These are phyloP conservation scores for Ostrea edulis DNA, from an alignment of 1,140 invertebrate species.

Conservation along the genomic window DNA sequence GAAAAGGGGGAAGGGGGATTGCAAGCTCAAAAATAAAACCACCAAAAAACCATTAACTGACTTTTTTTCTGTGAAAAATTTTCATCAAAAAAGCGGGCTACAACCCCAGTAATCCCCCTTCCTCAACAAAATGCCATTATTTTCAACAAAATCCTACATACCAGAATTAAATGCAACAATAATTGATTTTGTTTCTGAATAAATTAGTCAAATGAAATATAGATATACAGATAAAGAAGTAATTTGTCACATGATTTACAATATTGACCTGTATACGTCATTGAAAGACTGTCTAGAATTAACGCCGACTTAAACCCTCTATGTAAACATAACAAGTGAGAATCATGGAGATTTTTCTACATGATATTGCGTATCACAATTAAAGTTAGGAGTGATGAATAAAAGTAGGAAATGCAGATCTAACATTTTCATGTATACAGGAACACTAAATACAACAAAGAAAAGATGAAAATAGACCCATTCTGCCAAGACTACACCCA, in stretches of 20 bases:
- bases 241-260: background rate
- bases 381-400: background rate
- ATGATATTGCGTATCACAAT: conserved; percentile 27
- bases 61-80: no score
- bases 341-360: background rate
- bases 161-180: background rate
- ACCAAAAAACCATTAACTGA: no score
- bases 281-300: conserved; percentile 6
- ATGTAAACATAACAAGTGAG: background rate
- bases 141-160: background rate
- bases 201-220: background rate
- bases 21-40: no score
- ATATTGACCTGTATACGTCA: background rate
- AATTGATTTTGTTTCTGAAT: background rate
- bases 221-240: background rate
- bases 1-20: no score
- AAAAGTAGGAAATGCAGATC: background rate
- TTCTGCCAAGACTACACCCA: background rate
- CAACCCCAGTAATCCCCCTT: background rate
- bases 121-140: background rate
- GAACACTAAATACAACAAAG: conserved; percentile 18
- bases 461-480: conserved; percentile 17
- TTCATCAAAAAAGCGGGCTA: no score
- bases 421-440: conserved; percentile 23
- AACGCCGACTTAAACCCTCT: background rate